Evolutionary conservation across 2,797 vertebrate genomes (phyloP), one percentile per base, ranked within the genome.

Genomic region (Anisognathus igniventris): DNA sequence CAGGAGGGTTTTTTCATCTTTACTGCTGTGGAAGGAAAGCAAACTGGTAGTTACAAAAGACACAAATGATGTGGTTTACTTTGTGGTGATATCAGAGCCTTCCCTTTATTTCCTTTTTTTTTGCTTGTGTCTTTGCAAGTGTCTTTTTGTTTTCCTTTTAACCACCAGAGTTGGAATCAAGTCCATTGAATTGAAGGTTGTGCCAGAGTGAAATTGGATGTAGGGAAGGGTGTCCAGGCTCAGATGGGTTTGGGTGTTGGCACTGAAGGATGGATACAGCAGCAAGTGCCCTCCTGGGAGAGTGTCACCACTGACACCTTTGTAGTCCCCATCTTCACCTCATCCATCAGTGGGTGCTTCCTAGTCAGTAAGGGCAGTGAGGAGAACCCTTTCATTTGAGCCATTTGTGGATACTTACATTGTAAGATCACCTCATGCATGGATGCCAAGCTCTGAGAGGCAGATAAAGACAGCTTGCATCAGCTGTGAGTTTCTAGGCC

Each of bases 61-160:
- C 75, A 45, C 47, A 77, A 51, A n/a, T 57, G 7, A 33, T 74
- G 57, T 45, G 28, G 16, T 74, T 95, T 92, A 37, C 67, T 76
- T 82, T 88, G 53, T 1, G 7, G 27, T 54, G 28, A 8, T 85
- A 81, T 12, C 51, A 39, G 47, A 58, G 21, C 35, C 27, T 66
- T 81, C 5, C 8, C 62, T 66, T 58, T 35, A 30, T 53, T 51
- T 48, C 13, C 2, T 12, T 50, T 31, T 28, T 58, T 73, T 30
- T 39, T 4, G 4, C 16, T 60, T n/a, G 9, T 67, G 20, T 48
- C 33, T 67, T 81, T 50, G 13, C 37, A 78, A 20, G 33, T 39
- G 14, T 64, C 33, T 71, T 57, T 91, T 78, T 72, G 35, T 92
- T 95, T 93, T 78, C 37, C 39, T 85, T 86, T 82, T 71, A 83